phyloP scores from a whole-genome alignment of 2,113 vertebrate genomes.

The Anthoscopus minutus region DNA sequence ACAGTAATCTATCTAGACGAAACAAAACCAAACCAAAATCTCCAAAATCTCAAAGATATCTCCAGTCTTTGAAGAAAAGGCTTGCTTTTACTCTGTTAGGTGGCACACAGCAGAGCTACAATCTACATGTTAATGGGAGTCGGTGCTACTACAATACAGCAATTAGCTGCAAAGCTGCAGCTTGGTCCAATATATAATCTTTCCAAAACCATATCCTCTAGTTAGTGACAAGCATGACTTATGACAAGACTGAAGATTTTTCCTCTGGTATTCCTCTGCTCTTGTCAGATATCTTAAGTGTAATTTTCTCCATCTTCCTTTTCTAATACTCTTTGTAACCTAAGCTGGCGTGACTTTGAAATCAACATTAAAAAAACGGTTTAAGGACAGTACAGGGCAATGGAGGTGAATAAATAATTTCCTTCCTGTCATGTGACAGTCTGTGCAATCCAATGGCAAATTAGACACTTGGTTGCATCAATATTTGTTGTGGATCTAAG shows the following conservation, averaged over 20 bases:
- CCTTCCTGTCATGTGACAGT: not conserved
- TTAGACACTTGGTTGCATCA: not conserved
- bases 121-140: not conserved
- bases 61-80: not conserved
- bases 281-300: not conserved
- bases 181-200: not conserved
- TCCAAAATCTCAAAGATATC: no score
- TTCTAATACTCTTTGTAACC: not conserved
- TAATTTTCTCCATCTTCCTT: not conserved
- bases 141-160: not conserved
- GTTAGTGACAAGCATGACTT: not conserved
- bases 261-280: not conserved
- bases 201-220: not conserved
- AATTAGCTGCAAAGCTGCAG: not conserved
- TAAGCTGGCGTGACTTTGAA: not conserved
- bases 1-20: not conserved
- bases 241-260: not conserved
- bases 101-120: not conserved
- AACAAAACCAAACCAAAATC: not conserved
- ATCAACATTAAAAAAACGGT: not conserved
- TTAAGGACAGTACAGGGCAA: not conserved
- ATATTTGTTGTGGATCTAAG: not conserved
- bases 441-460: not conserved
- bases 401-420: not conserved
- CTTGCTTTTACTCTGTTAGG: not conserved